Percentiles rank a stretch among this genome's conserved stretches.
Conservation (phyloP, 1,140 invertebrate genomes). For the Euschistus heros region DNA sequence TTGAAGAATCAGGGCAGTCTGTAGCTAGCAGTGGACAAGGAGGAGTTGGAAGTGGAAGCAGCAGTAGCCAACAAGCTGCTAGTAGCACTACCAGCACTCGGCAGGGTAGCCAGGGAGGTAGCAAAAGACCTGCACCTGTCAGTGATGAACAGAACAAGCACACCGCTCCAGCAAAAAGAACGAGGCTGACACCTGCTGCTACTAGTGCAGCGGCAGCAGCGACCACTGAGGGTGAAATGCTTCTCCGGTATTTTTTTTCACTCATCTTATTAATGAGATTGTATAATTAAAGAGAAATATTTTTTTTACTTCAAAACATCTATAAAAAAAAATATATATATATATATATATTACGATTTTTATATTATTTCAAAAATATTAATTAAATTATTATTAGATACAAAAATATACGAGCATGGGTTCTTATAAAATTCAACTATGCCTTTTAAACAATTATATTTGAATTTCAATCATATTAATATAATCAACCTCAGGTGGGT, state of each 20-base stretch:
- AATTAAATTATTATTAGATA: too few relatives aligned
- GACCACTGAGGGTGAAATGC: constrained; percentile 8
- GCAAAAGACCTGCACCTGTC: constrained; percentile 20
- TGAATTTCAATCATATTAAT: too few relatives aligned
- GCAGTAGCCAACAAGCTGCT: constrained; percentile 20
- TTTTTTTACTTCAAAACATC: too few relatives aligned
- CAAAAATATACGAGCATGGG: too few relatives aligned
- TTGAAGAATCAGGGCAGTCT: constrained; percentile 16
- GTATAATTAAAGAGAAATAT: neutral
- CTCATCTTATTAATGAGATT: neutral
- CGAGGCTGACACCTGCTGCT: neutral
- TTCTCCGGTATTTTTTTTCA: constrained; percentile 11
- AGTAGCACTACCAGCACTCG: constrained; percentile 28
- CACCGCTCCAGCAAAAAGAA: neutral
- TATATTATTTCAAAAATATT: too few relatives aligned
- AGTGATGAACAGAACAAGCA: constrained; percentile 1
- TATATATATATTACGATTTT: too few relatives aligned
- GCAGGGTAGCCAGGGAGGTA: constrained; percentile 14
- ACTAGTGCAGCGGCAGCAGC: neutral
- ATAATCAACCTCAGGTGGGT: too few relatives aligned
- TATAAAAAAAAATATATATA: too few relatives aligned
- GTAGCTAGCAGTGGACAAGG: constrained; percentile 10
- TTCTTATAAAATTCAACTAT: too few relatives aligned
- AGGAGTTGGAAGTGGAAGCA: neutral
- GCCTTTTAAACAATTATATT: too few relatives aligned